Evolutionary conservation across 2,797 vertebrate genomes (phyloP).

Genomic region (Merluccius polli): DNA sequence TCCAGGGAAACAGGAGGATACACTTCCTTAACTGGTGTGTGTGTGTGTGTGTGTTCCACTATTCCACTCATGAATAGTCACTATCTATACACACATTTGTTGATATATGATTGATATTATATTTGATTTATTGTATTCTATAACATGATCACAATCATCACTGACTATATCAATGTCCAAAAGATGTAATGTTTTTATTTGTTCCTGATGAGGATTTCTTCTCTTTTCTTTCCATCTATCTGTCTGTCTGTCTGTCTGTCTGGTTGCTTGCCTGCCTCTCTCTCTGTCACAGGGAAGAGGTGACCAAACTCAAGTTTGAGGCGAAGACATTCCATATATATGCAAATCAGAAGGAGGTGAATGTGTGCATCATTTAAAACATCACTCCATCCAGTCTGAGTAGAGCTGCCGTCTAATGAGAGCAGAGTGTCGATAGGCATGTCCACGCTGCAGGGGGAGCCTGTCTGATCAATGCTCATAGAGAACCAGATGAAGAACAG

Average conservation of each 20-base stretch:
- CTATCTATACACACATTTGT: no score
- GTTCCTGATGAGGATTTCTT: neutral
- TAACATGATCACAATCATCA: no score
- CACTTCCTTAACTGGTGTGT: constrained; percentile 98
- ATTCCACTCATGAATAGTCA: no score
- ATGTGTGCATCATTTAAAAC: constrained; percentile 45
- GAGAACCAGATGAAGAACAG: neutral
- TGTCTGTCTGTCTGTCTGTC: constrained; percentile 8
- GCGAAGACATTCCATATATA: constrained; percentile 98
- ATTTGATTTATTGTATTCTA: no score
- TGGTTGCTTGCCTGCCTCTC: neutral
- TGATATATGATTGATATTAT: no score
- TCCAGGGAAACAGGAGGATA: constrained; percentile 95
- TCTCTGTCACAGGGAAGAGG: constrained; percentile 86
- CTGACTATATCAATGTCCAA: constrained; percentile 3
- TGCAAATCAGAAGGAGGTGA: constrained; percentile 97
- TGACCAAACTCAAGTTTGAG: constrained; percentile 98
- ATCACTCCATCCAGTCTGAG: constrained; percentile 5
- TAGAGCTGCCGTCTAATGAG: constrained; percentile 28
- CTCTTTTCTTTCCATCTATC: neutral
- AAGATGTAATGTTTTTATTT: neutral
- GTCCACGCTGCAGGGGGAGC: constrained; percentile 10
- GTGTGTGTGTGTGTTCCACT: neutral
- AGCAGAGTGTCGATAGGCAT: constrained; percentile 37
- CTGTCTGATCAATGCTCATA: neutral